phyloP scores from a whole-genome alignment of 2,888 invertebrate species.

The Perizoma affinitatum region DNA sequence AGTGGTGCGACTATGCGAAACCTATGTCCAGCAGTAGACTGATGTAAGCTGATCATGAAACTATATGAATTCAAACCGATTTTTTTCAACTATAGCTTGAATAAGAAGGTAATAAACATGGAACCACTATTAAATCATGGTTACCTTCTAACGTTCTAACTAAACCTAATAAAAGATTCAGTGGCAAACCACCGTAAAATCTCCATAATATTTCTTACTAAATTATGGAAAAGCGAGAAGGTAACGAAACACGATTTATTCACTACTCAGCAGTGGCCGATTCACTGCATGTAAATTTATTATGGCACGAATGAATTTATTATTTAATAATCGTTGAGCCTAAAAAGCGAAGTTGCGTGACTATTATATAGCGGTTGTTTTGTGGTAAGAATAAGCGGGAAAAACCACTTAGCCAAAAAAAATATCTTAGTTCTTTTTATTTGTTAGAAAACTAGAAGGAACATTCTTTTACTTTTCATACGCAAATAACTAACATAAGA shows the following conservation, averaged over 20 bases:
- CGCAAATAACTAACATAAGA: too few relatives aligned
- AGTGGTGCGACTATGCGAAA: too few relatives aligned
- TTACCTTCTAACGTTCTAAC: constrained; percentile 3
- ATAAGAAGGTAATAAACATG: too few relatives aligned
- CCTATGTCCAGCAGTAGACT: too few relatives aligned
- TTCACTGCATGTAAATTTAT: constrained; percentile 71
- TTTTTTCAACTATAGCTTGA: too few relatives aligned
- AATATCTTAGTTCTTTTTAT: too few relatives aligned
- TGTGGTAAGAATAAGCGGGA: constrained; percentile 26
- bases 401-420: not conserved
- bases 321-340: constrained; percentile 74
- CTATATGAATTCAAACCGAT: too few relatives aligned
- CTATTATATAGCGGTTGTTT: constrained; percentile 35
- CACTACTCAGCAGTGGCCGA: constrained; percentile 70
- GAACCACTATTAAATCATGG: too few relatives aligned
- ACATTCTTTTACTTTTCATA: too few relatives aligned
- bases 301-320: constrained; percentile 70
- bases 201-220: constrained; percentile 41
- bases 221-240: constrained; percentile 72
- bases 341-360: constrained; percentile 74
- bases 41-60: too few relatives aligned
- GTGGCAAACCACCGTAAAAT: constrained; percentile 9
- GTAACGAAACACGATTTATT: constrained; percentile 77
- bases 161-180: constrained; percentile 12
- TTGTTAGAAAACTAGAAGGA: too few relatives aligned